Evolutionary conservation across 2,888 invertebrate genomes (phyloP).

Genomic region (Yponomeuta malinellus): DNA sequence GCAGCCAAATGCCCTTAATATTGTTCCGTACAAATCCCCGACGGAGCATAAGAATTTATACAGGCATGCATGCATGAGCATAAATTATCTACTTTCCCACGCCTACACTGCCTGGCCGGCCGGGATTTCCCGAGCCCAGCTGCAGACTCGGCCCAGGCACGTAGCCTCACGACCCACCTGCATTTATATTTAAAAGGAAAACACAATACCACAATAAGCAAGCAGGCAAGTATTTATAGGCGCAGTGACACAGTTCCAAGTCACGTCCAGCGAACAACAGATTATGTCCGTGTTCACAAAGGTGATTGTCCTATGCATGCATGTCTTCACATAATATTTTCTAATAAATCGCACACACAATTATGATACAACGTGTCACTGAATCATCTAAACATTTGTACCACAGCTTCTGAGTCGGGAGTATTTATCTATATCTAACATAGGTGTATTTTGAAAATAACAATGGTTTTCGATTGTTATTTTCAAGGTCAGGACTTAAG

Average conservation of each 20-base stretch:
- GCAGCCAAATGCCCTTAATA: no score
- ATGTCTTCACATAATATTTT: no score
- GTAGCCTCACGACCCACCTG: background rate
- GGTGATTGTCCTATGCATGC: background rate
- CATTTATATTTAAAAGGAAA: constrained; percentile 1
- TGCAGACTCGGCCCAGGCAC: background rate
- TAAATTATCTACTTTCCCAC: background rate
- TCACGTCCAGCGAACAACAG: background rate
- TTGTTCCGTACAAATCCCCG: no score
- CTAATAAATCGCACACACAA: no score
- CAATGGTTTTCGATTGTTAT: no score
- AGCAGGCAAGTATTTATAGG: background rate
- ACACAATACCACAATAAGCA: background rate
- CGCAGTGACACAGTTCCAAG: background rate
- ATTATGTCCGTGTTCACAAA: background rate
- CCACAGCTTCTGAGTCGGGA: no score
- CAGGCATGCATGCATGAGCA: background rate
- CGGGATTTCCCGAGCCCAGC: background rate
- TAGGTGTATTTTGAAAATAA: no score
- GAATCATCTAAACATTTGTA: no score
- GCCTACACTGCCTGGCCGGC: background rate
- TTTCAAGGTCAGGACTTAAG: no score
- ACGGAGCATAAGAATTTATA: background rate
- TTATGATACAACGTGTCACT: no score
- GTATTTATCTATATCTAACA: no score